Evolutionary conservation across 1,140 invertebrate species (phyloP).

Genomic region (Caenorhabditis inopinata): DNA sequence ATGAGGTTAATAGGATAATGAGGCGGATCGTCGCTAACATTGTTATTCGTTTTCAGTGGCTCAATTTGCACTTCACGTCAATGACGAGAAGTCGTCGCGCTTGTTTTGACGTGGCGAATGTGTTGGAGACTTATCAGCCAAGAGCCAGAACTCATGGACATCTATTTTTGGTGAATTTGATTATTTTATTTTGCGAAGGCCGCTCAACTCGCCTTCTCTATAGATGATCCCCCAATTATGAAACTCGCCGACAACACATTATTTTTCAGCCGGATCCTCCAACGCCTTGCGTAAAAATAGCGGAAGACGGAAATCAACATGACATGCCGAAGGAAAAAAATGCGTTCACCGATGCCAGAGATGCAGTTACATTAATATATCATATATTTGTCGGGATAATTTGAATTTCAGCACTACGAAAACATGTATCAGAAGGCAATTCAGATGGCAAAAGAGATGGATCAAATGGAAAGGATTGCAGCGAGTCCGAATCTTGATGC

Average conservation of each 20-base stretch:
- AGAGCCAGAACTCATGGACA: conserved; percentile 53
- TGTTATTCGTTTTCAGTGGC: conserved; percentile 55
- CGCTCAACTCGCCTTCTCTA: too few relatives aligned
- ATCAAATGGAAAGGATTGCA: conserved; percentile 39
- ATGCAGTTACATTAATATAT: conserved; percentile 42
- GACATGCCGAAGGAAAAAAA: conserved; percentile 43
- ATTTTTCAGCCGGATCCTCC: conserved; percentile 45
- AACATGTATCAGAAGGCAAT: conserved; percentile 54
- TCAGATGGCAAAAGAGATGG: conserved; percentile 49
- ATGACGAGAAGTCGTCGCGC: conserved; percentile 51
- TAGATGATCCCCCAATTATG: too few relatives aligned
- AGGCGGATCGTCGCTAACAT: too few relatives aligned
- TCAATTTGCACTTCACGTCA: conserved; percentile 36
- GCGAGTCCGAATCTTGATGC: conserved; percentile 15
- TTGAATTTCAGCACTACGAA: conserved; percentile 53
- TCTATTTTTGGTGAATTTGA: conserved; percentile 44
- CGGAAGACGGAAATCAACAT: conserved; percentile 10
- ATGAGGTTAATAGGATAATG: not conserved
- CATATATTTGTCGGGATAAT: too few relatives aligned
- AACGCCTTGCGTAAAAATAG: conserved; percentile 13
- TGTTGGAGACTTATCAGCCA: conserved; percentile 59
- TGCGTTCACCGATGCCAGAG: conserved; percentile 50
- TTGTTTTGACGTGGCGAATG: conserved; percentile 56
- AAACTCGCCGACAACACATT: too few relatives aligned
- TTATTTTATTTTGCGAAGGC: too few relatives aligned